These are phyloP conservation scores for Tetragnatha versicolor DNA, from an alignment of 1,140 invertebrate genomes.

Conservation along the genomic window DNA sequence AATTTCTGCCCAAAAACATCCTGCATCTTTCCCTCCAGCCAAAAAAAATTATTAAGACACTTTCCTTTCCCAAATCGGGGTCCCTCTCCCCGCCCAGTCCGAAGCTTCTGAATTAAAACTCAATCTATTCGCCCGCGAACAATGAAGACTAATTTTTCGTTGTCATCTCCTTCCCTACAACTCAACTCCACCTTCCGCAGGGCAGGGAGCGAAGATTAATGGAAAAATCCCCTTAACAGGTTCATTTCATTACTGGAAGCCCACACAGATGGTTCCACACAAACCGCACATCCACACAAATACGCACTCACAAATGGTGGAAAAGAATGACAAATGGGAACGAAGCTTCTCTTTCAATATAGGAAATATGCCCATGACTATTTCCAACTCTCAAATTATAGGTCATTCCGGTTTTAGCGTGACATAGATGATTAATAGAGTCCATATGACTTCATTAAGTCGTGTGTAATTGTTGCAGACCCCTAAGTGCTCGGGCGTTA, in stretches of 20 bases:
- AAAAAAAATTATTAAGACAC: no score
- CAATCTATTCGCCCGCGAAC: constrained; percentile 12
- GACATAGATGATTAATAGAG: neutral
- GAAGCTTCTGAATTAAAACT: neutral
- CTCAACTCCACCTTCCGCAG: neutral
- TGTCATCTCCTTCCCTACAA: neutral
- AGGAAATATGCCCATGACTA: neutral
- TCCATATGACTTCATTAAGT: constrained; percentile 25
- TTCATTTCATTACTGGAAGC: constrained; percentile 44
- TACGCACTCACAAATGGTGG: neutral
- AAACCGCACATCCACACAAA: neutral
- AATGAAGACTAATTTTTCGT: constrained; percentile 39
- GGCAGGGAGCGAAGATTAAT: constrained; percentile 29
- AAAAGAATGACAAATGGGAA: neutral
- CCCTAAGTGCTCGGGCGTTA: constrained; percentile 14
- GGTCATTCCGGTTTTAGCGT: neutral
- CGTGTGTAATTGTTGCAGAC: constrained; percentile 28
- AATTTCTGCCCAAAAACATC: no score
- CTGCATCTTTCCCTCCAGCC: no score
- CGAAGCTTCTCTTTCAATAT: neutral
- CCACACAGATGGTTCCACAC: constrained; percentile 19
- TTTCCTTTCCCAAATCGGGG: no score
- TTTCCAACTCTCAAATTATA: constrained; percentile 13
- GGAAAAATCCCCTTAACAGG: constrained; percentile 14
- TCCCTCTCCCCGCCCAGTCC: no score